A percentile compares a stretch with the other conserved stretches of the same genome.
Conservation (phyloP, 2,797 vertebrate species). For the Telmatherina bonti region DNA sequence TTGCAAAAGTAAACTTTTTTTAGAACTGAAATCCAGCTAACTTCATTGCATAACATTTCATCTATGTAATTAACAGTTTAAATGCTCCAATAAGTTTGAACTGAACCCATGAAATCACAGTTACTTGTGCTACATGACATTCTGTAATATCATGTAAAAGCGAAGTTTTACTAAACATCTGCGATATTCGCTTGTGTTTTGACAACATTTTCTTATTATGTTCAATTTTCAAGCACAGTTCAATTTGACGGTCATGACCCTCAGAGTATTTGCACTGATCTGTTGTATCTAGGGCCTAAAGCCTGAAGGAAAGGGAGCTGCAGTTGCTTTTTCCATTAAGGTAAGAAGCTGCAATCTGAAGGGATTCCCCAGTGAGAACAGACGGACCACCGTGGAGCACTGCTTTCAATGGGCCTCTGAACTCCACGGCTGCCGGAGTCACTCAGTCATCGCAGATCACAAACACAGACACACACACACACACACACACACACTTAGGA, state of each 20-base stretch:
- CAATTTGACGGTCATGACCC: constrained; percentile 5
- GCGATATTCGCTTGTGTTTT: neutral
- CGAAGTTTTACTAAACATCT: neutral
- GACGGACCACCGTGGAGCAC: constrained; percentile 79
- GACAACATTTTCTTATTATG: neutral
- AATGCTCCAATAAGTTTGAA: neutral
- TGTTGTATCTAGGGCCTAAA: constrained; percentile 28
- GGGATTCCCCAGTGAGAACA: constrained; percentile 79
- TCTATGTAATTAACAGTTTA: neutral
- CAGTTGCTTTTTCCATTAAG: constrained; percentile 72
- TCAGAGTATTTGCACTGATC: constrained; percentile 43
- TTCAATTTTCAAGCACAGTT: constrained; percentile 11
- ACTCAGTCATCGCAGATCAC: constrained; percentile 75
- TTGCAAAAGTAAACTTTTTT: neutral
- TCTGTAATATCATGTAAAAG: neutral
- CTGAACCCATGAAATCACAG: neutral
- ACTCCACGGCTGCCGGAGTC: constrained; percentile 77
- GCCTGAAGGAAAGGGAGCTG: constrained; percentile 28
- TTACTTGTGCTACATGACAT: neutral
- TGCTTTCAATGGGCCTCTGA: constrained; percentile 72
- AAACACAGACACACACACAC: constrained; percentile 21
- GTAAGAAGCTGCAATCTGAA: constrained; percentile 70
- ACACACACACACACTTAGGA: constrained; percentile 40
- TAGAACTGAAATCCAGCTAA: neutral
- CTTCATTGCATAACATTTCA: neutral